Evolutionary conservation across 2,888 invertebrate species (phyloP).

Genomic region (Nomada goodeniana): DNA sequence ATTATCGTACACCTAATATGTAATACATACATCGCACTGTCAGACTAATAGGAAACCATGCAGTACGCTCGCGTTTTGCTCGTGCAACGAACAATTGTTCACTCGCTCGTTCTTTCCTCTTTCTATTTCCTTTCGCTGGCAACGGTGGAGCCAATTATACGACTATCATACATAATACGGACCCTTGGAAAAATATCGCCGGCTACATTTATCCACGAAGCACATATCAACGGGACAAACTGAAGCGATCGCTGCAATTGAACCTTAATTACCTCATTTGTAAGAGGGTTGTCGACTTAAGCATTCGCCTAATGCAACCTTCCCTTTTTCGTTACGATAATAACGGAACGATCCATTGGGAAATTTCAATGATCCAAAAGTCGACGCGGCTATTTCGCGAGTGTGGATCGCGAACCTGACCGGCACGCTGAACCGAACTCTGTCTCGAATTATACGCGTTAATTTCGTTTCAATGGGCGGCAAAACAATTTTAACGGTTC

Average conservation of each 20-base stretch:
- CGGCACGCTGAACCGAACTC: background rate
- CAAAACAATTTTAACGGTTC: background rate
- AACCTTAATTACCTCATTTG: background rate
- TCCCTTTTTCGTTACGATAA: background rate
- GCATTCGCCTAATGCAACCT: background rate
- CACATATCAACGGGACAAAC: background rate
- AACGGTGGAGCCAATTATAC: slow-evolving; percentile 1
- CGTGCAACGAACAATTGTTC: slow-evolving; percentile 39
- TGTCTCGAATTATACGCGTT: background rate
- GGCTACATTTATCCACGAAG: background rate
- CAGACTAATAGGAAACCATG: slow-evolving; percentile 40
- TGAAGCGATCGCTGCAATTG: background rate
- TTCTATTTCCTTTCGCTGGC: too few species aligned
- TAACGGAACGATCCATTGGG: background rate
- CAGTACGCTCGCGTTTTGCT: slow-evolving; percentile 28
- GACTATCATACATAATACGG: background rate
- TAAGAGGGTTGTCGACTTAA: background rate
- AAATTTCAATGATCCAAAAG: slow-evolving; percentile 3
- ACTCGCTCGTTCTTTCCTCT: background rate
- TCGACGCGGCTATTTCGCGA: background rate
- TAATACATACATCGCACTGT: slow-evolving; percentile 53
- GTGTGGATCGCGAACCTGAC: background rate
- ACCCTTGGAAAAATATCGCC: background rate
- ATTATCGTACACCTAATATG: slow-evolving; percentile 57
- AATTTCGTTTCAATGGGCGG: background rate